These are phyloP conservation scores for Okamejei kenojei DNA, from an alignment of 2,797 vertebrate genomes.

Conservation along the genomic window DNA sequence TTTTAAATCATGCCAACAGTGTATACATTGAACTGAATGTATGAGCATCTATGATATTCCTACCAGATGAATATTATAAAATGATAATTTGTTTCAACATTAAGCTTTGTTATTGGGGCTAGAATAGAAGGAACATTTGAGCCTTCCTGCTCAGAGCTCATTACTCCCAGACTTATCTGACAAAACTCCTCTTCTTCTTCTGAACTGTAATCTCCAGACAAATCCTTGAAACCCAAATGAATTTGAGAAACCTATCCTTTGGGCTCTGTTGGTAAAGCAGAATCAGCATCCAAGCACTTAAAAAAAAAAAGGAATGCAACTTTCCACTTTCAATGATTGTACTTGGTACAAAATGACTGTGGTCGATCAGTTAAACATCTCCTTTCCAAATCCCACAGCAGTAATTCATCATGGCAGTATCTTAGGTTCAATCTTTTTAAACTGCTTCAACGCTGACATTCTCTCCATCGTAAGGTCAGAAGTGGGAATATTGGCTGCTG, in stretches of 20 bases:
- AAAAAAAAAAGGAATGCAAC: no score
- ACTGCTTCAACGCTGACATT: no score
- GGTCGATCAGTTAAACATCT: no score
- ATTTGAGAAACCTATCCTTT: neutral
- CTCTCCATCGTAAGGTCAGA: no score
- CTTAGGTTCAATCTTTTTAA: no score
- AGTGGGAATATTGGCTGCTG: no score
- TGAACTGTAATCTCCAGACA: neutral
- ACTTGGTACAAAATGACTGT: no score
- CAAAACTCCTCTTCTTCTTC: neutral
- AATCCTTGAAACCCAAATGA: neutral
- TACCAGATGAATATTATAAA: neutral
- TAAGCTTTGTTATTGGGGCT: neutral
- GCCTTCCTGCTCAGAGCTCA: neutral
- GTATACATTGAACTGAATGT: neutral
- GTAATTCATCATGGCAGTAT: no score
- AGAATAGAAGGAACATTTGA: neutral
- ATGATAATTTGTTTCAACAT: neutral
- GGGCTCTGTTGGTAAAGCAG: no score
- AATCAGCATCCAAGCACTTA: neutral
- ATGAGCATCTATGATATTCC: neutral
- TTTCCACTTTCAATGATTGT: no score
- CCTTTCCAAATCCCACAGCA: no score
- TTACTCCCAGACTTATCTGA: no score
- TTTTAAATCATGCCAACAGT: neutral